Evolutionary conservation across 2,797 vertebrate species (phyloP).

Genomic region (Myotis findleyi): DNA sequence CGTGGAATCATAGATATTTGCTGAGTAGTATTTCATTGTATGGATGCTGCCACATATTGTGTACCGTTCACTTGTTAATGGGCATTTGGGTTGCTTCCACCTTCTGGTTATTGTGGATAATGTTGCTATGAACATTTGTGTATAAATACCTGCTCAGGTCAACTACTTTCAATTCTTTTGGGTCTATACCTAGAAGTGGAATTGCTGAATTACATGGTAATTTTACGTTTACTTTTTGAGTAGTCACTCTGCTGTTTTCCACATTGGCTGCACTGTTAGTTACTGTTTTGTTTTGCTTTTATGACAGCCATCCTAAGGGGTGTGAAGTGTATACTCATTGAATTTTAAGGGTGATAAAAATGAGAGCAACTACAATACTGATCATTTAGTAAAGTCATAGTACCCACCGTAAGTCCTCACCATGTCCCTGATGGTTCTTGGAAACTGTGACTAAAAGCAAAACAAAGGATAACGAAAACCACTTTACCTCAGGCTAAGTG

Average conservation of each 20-base stretch:
- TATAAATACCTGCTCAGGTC: neutral
- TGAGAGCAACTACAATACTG: neutral
- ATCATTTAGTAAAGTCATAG: conserved; percentile 13
- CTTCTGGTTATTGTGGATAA: neutral
- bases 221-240: neutral
- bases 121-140: neutral
- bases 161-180: neutral
- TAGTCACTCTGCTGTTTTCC: neutral
- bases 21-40: neutral
- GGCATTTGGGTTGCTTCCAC: neutral
- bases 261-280: neutral
- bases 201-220: neutral
- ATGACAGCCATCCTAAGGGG: neutral
- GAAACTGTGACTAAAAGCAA: neutral
- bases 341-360: conserved; percentile 17
- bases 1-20: neutral
- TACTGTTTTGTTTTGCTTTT: neutral
- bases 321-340: neutral
- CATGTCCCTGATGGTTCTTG: neutral
- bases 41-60: neutral
- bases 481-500: neutral
- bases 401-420: neutral
- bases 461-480: neutral
- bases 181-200: neutral
- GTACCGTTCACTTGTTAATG: neutral